A percentile compares a stretch with the other conserved stretches of the same genome.
These are phyloP conservation scores for Diploscapter pachys DNA, from an alignment of 1,140 invertebrate genomes.

Conservation along the genomic window DNA sequence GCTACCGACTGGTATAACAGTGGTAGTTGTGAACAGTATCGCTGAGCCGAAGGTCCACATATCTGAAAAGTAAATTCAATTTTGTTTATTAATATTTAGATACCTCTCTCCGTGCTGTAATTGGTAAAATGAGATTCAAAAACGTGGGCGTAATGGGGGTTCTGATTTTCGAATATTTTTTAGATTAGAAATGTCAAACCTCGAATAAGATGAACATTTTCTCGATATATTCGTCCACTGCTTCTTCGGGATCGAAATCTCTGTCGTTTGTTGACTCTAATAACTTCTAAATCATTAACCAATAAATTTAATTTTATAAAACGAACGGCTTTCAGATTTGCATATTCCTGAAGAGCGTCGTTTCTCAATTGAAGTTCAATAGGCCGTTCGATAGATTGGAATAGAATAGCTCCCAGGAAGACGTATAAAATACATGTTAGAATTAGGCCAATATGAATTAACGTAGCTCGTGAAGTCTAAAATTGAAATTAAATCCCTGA, in stretches of 20 bases:
- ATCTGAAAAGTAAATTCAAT: not conserved
- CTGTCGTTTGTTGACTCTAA: too few relatives aligned
- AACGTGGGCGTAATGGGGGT: not conserved
- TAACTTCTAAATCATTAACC: too few relatives aligned
- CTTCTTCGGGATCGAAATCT: constrained; percentile 10
- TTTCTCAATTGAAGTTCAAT: constrained; percentile 20
- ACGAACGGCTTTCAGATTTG: constrained; percentile 8
- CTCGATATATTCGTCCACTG: constrained; percentile 12
- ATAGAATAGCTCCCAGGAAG: constrained; percentile 21
- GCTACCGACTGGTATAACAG: constrained; percentile 34
- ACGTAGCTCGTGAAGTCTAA: constrained; percentile 7
- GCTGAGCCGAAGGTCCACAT: constrained; percentile 32
- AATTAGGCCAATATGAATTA: constrained; percentile 21
- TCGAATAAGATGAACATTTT: constrained; percentile 6
- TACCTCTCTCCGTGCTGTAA: not conserved
- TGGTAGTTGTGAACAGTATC: constrained; percentile 32
- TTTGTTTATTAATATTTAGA: too few relatives aligned
- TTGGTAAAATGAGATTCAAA: constrained; percentile 25
- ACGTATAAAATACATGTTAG: constrained; percentile 22
- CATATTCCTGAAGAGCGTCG: constrained; percentile 8
- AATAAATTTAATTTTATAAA: not conserved
- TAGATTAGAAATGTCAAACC: not conserved
- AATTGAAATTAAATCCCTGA: not conserved
- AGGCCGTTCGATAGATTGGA: constrained; percentile 24
- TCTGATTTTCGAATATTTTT: not conserved